Evolutionary conservation across 2,113 vertebrate species (phyloP), one percentile per base, ranked within the genome.

Genomic region (Amphiprion ocellaris): DNA sequence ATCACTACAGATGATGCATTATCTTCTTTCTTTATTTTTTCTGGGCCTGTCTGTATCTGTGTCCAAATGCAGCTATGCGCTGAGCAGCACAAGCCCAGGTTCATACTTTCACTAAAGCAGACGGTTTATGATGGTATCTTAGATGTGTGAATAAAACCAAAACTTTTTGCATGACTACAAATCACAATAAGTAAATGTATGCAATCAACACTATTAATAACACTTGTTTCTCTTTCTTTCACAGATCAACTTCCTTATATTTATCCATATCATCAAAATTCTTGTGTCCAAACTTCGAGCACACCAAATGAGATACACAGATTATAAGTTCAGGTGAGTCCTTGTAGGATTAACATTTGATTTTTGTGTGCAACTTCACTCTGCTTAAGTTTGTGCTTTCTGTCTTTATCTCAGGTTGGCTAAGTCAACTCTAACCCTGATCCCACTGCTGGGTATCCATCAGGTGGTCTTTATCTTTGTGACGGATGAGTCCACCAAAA

Each of bases 191-290:
- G 19, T n/a, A 50, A n/a, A 50, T 50, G 19, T 50, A 17, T 50
- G n/a, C 17, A 50, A 47, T 47, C 15, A 16, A 17, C 4, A 47
- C 46, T 47, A 4, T 47, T 47, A 47, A 2, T 16, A 71, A 59
- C 17, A 9, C 16, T 0, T 23, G 11, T 67, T 24, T 77, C 30
- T 82, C 50, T 65, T 19, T 74, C 28, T 80, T 60, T 53, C 19
- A 11, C 94, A 99, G 98, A 97, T 99, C 93, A 99, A 99, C 88
- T 97, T 97, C 86, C 92, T 96, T 71, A 97, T 99, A 90, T 99
- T 99, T 52, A 92, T 98, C 84, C 96, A 95, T 26, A 96, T 98
- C 59, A 95, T 99, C 15, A 96, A 95, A 90, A 97, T 99, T 54
- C 96, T 99, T 0, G 86, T 97, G 79, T 97, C 96, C 78, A 99